These are phyloP conservation scores for Leptinotarsa defecta DNA, from an alignment of 1,140 invertebrate genomes.

Conservation along the genomic window DNA sequence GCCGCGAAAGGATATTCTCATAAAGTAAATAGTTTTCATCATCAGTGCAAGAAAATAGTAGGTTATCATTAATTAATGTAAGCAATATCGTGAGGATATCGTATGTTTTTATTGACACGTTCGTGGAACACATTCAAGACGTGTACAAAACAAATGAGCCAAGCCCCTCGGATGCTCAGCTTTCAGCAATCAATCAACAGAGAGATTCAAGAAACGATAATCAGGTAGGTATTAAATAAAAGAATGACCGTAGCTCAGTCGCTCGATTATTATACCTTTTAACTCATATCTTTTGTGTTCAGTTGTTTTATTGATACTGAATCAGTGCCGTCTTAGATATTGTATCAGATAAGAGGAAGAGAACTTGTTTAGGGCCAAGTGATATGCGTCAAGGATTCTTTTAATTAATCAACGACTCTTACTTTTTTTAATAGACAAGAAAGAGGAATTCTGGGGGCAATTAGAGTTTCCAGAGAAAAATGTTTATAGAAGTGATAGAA, in stretches of 20 bases:
- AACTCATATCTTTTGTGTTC: slow-evolving; percentile 13
- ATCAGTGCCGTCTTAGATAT: slow-evolving; percentile 17
- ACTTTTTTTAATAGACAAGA: slow-evolving; percentile 10
- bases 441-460: slow-evolving; percentile 7
- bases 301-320: slow-evolving; percentile 20
- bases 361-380: slow-evolving; percentile 21
- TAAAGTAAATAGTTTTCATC: no score
- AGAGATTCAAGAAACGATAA: slow-evolving; percentile 11
- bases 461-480: slow-evolving; percentile 12
- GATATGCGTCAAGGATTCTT: slow-evolving; percentile 11
- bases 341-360: slow-evolving; percentile 11
- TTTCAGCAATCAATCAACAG: slow-evolving; percentile 26
- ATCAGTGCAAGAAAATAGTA: no score
- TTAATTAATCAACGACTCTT: slow-evolving; percentile 15
- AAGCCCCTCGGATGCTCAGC: slow-evolving; percentile 7
- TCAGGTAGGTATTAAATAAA: slow-evolving; percentile 17
- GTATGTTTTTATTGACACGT: slow-evolving; percentile 4
- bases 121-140: slow-evolving; percentile 10
- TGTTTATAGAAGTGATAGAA: not conserved
- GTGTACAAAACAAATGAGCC: slow-evolving; percentile 7
- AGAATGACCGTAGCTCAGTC: slow-evolving; percentile 7
- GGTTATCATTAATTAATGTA: no score
- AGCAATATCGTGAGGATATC: not conserved
- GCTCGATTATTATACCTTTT: slow-evolving; percentile 22
- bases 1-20: no score